Percentiles rank a stretch among this genome's conserved stretches.
phyloP scores from a whole-genome alignment of 2,888 invertebrate genomes.

The Lagria hirta region DNA sequence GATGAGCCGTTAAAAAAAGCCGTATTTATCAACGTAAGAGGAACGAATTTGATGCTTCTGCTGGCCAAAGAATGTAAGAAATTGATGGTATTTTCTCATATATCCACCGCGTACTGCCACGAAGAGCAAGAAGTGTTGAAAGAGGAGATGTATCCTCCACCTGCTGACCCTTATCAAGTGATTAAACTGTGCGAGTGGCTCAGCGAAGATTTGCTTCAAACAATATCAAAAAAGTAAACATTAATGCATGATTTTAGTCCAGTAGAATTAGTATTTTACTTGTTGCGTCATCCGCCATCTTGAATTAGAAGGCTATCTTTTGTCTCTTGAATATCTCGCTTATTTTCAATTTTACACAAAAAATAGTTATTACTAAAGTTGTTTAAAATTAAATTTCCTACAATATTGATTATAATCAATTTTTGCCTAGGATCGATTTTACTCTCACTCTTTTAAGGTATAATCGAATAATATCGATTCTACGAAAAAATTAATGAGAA shows the following conservation, averaged over 20 bases:
- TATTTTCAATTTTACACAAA: no score
- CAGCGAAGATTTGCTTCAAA: conserved; percentile 65
- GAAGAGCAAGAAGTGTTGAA: conserved; percentile 74
- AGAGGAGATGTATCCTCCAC: conserved; percentile 81
- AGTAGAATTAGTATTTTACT: conserved; percentile 56
- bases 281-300: no score
- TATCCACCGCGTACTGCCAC: conserved; percentile 90
- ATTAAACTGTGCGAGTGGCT: conserved; percentile 75
- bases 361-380: no score
- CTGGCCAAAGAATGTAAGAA: conserved; percentile 75
- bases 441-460: no score
- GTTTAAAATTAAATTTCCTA: no score
- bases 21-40: conserved; percentile 86
- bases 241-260: background rate
- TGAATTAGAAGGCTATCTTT: no score
- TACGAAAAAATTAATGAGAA: no score
- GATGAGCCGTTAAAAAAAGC: conserved; percentile 88
- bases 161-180: conserved; percentile 69
- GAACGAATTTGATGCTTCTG: conserved; percentile 81
- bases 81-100: conserved; percentile 73
- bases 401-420: no score
- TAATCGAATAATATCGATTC: no score
- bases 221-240: conserved; percentile 63
- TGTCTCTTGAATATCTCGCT: no score
- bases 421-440: no score